Evolutionary conservation across 92 coral and sea anemone genomes (phyloP).

Genomic region (Epizoanthus stellaris): DNA sequence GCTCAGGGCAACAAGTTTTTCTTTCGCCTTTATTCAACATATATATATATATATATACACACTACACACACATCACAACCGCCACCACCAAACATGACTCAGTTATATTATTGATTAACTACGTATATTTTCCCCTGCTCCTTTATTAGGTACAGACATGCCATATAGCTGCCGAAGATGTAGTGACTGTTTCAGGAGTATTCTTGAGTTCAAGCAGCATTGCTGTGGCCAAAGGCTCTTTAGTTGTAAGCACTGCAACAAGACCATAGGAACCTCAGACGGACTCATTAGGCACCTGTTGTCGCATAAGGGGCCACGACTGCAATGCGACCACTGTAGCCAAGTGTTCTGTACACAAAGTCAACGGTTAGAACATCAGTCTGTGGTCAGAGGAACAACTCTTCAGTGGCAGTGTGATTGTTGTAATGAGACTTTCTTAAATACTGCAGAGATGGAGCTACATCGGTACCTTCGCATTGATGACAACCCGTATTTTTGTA

Average conservation of each 20-base stretch:
- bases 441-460: background rate
- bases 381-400: background rate
- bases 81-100: too few species aligned
- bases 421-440: background rate
- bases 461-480: background rate
- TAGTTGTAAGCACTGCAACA: background rate
- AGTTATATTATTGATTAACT: too few species aligned
- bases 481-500: background rate
- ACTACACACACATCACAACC: too few species aligned
- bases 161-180: background rate
- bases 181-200: background rate
- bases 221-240: background rate
- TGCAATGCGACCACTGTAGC: background rate
- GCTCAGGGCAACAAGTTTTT: too few species aligned
- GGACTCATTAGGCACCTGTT: background rate
- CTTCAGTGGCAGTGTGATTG: background rate
- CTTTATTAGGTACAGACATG: background rate
- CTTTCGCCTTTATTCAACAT: too few species aligned
- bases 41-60: too few species aligned
- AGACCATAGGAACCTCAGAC: background rate
- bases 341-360: background rate
- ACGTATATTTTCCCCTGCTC: too few species aligned
- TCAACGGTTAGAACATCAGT: background rate
- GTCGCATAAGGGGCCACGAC: background rate
- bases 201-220: background rate